These are phyloP conservation scores for Agrypnia vestita DNA, from an alignment of 1,140 invertebrate genomes.

Conservation along the genomic window DNA sequence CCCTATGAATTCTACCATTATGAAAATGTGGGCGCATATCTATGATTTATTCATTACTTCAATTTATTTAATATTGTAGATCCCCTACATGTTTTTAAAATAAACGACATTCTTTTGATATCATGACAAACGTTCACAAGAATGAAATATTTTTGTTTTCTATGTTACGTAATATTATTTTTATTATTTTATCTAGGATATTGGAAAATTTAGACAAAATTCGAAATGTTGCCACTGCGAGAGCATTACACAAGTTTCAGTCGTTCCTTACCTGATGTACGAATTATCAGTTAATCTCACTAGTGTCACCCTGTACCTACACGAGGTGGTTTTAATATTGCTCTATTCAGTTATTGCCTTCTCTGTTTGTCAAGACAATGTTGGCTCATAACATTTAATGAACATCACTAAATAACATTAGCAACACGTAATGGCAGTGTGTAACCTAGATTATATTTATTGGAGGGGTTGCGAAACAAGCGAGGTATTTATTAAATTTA, in stretches of 20 bases:
- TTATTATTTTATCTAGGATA: no score
- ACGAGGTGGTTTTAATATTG: slow-evolving; percentile 48
- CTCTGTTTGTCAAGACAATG: slow-evolving; percentile 46
- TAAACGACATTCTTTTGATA: background rate
- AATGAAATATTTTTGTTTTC: no score
- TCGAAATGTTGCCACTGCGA: no score
- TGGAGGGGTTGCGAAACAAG: background rate
- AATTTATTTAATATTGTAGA: background rate
- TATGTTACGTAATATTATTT: no score
- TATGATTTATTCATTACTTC: slow-evolving; percentile 22
- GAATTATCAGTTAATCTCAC: slow-evolving; percentile 8
- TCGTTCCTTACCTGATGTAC: no score
- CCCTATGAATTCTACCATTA: no score
- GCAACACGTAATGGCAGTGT: slow-evolving; percentile 33
- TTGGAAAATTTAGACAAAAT: no score
- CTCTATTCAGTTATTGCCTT: slow-evolving; percentile 48
- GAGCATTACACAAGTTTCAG: no score
- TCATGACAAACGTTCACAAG: no score
- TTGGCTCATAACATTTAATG: slow-evolving; percentile 57
- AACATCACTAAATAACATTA: slow-evolving; percentile 54
- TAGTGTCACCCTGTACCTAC: slow-evolving; percentile 15
- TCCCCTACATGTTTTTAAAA: background rate
- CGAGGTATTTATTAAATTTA: no score
- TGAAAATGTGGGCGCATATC: background rate
- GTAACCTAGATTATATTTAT: slow-evolving; percentile 14